A percentile compares a stretch with the other conserved stretches of the same genome.
phyloP scores from a whole-genome alignment of 2,797 vertebrate species.

The Scolopax rusticola region DNA sequence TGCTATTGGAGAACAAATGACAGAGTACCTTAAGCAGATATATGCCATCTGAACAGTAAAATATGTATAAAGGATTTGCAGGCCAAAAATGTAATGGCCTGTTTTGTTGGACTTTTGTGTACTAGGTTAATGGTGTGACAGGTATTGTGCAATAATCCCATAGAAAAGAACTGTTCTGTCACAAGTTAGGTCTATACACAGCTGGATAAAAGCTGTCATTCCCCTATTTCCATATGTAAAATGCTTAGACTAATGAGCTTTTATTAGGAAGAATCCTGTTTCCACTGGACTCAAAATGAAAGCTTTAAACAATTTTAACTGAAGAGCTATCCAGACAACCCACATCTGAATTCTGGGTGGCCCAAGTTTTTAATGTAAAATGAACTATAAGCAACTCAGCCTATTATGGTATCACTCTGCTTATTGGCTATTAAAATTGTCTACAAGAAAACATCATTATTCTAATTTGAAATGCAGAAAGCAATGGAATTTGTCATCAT shows the following conservation, averaged over 20 bases:
- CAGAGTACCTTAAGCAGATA: not conserved
- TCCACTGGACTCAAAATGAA: not conserved
- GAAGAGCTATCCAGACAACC: not conserved
- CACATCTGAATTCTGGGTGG: not conserved
- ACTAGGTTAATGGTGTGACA: not conserved
- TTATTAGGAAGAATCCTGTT: constrained; percentile 25
- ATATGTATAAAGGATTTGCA: not conserved
- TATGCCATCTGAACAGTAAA: not conserved
- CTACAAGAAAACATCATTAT: not conserved
- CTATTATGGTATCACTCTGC: not conserved
- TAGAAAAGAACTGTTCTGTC: not conserved
- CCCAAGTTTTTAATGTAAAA: not conserved
- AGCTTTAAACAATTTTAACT: not conserved
- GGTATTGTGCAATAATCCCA: not conserved
- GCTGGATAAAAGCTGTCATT: constrained; percentile 11
- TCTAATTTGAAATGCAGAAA: not conserved
- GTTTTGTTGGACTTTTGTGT: not conserved
- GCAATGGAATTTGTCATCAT: not conserved
- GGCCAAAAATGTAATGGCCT: not conserved
- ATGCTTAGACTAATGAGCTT: not conserved
- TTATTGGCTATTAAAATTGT: not conserved
- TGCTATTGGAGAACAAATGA: not conserved
- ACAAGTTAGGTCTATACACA: not conserved
- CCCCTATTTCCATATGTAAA: not conserved
- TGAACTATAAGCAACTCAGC: not conserved